A percentile compares a stretch with the other conserved stretches of the same genome.
These are phyloP conservation scores for Chrosomus eos DNA, from an alignment of 2,797 vertebrate species.

Conservation along the genomic window DNA sequence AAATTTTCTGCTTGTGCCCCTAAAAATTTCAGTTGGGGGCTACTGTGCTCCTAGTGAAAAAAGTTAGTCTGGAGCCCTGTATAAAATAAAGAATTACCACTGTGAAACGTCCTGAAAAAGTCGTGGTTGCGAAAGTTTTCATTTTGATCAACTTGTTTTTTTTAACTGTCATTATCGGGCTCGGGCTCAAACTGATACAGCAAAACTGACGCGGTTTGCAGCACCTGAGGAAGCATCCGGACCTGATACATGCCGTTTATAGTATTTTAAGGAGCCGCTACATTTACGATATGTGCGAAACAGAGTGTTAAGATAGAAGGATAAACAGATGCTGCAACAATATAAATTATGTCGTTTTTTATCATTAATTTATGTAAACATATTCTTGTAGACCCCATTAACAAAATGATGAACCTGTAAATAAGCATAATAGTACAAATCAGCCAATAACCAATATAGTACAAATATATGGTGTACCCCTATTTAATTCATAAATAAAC, in stretches of 20 bases:
- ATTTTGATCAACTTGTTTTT: background rate
- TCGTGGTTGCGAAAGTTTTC: background rate
- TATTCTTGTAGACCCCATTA: background rate
- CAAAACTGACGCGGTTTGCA: background rate
- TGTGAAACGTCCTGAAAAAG: background rate
- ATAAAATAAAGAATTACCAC: background rate
- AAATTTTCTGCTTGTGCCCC: too few relatives aligned
- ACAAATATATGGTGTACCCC: background rate
- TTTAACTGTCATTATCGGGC: background rate
- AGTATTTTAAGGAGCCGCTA: too few relatives aligned
- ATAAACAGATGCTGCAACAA: background rate
- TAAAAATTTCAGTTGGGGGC: too few relatives aligned
- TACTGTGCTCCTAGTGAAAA: too few relatives aligned
- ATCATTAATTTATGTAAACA: background rate
- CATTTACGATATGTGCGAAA: background rate
- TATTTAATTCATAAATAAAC: background rate
- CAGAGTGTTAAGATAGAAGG: background rate
- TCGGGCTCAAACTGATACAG: background rate
- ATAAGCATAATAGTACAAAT: background rate
- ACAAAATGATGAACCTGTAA: background rate
- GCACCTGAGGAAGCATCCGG: background rate
- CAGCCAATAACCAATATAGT: background rate
- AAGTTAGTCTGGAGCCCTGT: too few relatives aligned
- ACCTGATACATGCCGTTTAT: background rate
- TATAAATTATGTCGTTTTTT: background rate